Evolutionary conservation across 2,888 invertebrate species (phyloP).

Genomic region (Sinotaia quadrata): DNA sequence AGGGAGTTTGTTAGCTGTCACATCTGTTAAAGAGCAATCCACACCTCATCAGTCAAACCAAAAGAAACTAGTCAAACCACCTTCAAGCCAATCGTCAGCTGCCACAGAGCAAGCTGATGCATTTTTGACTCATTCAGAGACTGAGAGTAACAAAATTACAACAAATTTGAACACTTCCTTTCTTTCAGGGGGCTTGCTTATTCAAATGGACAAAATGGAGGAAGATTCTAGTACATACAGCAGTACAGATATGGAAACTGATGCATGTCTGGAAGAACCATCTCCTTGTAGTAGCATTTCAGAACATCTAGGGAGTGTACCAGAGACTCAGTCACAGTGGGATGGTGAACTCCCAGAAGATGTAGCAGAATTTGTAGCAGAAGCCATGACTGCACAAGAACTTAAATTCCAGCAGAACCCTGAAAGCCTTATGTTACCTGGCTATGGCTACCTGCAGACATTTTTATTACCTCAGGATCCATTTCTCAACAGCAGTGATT

Average conservation of each 20-base stretch:
- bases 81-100: neutral
- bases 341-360: conserved; percentile 57
- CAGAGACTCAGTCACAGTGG: conserved; percentile 17
- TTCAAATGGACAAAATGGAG: conserved; percentile 1
- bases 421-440: neutral
- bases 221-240: neutral
- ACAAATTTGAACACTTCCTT: neutral
- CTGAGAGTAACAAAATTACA: neutral
- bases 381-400: conserved; percentile 18
- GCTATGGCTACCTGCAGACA: conserved; percentile 1
- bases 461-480: neutral
- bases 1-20: neutral
- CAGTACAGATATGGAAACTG: neutral
- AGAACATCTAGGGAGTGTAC: neutral
- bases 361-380: conserved; percentile 59
- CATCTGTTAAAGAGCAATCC: neutral
- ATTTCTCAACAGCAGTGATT: neutral
- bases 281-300: too few relatives aligned
- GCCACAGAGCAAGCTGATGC: neutral
- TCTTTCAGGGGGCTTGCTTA: neutral
- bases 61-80: neutral
- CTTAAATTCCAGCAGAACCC: conserved; percentile 2
- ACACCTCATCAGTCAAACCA: neutral
- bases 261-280: neutral
- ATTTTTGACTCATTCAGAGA: neutral